These are phyloP conservation scores for Mythimna vitellina DNA, from an alignment of 2,888 invertebrate genomes.

Conservation along the genomic window DNA sequence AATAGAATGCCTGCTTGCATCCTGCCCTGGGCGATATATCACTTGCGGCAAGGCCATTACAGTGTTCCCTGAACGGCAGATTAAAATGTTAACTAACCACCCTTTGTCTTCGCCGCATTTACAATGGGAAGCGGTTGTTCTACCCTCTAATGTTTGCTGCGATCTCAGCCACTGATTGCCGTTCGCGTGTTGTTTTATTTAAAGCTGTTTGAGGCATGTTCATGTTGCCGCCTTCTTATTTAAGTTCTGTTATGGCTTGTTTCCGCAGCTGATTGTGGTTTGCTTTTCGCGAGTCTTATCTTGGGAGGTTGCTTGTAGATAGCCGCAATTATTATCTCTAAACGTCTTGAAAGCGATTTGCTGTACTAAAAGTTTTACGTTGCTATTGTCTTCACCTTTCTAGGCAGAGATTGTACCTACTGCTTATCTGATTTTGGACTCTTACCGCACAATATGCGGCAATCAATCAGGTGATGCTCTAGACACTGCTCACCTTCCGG, in stretches of 20 bases:
- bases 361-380: neutral
- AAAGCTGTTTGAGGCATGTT: slow-evolving; percentile 58
- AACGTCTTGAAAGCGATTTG: slow-evolving; percentile 6
- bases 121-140: slow-evolving; percentile 76
- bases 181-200: slow-evolving; percentile 72
- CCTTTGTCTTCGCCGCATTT: slow-evolving; percentile 79
- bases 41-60: slow-evolving; percentile 77
- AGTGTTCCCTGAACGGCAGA: slow-evolving; percentile 75
- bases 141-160: slow-evolving; percentile 73
- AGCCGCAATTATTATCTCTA: slow-evolving; percentile 16
- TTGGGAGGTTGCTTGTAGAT: slow-evolving; percentile 33
- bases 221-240: slow-evolving; percentile 56
- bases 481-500: too few species aligned
- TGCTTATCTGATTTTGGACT: too few species aligned
- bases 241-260: slow-evolving; percentile 47
- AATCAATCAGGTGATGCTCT: too few species aligned
- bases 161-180: slow-evolving; percentile 74
- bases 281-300: slow-evolving; percentile 37
- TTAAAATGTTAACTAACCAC: slow-evolving; percentile 84
- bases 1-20: slow-evolving; percentile 77
- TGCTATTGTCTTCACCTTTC: neutral
- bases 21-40: slow-evolving; percentile 74
- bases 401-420: neutral
- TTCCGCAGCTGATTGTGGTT: slow-evolving; percentile 27
- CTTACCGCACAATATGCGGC: too few species aligned